Conservation (phyloP, 2,797 vertebrate genomes). For the Crocodylus rhombifer region DNA sequence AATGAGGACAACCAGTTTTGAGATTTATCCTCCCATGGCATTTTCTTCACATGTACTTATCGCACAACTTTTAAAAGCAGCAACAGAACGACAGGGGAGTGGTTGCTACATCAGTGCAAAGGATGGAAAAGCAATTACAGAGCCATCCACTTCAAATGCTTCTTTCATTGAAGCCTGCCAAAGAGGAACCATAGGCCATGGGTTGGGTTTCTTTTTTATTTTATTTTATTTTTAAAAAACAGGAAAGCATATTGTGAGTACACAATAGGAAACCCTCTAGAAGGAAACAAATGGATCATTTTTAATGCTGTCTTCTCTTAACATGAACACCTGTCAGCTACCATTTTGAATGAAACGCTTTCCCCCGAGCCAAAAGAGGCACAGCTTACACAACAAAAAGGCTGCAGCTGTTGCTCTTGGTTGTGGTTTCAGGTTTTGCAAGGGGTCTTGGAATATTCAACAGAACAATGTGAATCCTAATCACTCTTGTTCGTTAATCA, state of each 20-base stretch:
- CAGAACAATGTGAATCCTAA: constrained; percentile 57
- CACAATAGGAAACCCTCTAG: constrained; percentile 66
- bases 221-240: constrained; percentile 10
- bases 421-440: background rate
- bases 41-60: background rate
- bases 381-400: constrained; percentile 33
- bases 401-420: background rate
- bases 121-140: background rate
- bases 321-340: constrained; percentile 42
- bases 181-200: background rate
- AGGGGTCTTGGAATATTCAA: background rate
- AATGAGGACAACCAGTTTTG: fast-evolving
- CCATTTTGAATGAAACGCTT: constrained; percentile 47
- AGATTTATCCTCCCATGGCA: no score
- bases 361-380: constrained; percentile 23
- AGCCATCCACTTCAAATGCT: constrained; percentile 21
- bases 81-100: fast-evolving
- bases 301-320: constrained; percentile 36
- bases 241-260: constrained; percentile 58
- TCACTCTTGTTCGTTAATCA: background rate
- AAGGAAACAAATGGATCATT: constrained; percentile 66
- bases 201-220: background rate
- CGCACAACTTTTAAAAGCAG: background rate
- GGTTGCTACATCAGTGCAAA: background rate
- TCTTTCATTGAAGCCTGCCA: constrained; percentile 13